Evolutionary conservation across 2,888 invertebrate genomes (phyloP).

Genomic region (Junonia oenone): DNA sequence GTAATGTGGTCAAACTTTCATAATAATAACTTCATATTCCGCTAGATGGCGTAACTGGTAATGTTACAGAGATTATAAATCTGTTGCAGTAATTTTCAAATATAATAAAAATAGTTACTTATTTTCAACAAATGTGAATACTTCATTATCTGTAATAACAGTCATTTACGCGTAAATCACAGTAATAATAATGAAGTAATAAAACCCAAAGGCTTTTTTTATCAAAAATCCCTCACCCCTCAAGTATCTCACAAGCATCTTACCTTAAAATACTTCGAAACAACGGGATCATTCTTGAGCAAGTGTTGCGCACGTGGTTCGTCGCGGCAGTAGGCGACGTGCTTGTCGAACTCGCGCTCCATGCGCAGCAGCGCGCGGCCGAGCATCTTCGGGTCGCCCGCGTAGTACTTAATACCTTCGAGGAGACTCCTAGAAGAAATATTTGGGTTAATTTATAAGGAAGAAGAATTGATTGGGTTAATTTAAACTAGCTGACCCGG

Average conservation of each 20-base stretch:
- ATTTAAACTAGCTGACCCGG: too few relatives aligned
- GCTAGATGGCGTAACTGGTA: not conserved
- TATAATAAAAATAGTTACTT: too few relatives aligned
- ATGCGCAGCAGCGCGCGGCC: constrained; percentile 93
- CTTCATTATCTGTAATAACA: too few relatives aligned
- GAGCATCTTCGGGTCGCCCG: constrained; percentile 91
- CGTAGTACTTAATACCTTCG: constrained; percentile 95
- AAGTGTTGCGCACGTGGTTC: constrained; percentile 91
- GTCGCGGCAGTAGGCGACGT: constrained; percentile 93
- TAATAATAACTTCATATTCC: not conserved
- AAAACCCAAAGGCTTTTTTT: too few relatives aligned
- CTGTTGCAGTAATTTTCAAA: too few relatives aligned
- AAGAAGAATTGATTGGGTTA: not conserved
- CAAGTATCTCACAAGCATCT: too few relatives aligned
- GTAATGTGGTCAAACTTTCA: not conserved
- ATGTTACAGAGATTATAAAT: not conserved
- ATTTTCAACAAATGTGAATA: too few relatives aligned
- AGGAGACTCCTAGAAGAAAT: constrained; percentile 85
- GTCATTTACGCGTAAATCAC: too few relatives aligned
- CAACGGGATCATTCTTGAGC: constrained; percentile 83
- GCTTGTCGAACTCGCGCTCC: constrained; percentile 96
- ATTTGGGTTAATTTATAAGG: not conserved
- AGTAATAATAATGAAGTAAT: too few relatives aligned
- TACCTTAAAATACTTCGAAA: constrained; percentile 90
- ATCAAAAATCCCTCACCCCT: too few relatives aligned